phyloP scores from a whole-genome alignment of 1,140 invertebrate genomes.

The Zophobas morio region DNA sequence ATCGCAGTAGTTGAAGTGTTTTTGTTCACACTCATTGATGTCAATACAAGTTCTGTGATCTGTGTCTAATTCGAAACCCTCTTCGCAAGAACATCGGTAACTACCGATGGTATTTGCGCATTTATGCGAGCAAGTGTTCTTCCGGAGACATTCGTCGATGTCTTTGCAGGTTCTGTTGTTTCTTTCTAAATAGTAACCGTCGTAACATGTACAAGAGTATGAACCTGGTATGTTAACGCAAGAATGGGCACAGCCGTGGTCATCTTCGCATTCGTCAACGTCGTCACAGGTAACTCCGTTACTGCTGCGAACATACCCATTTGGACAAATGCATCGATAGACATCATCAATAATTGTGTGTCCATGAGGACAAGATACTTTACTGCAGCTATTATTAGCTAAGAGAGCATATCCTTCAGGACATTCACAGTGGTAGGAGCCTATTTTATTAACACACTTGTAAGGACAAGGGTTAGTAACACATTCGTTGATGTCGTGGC shows the following conservation, averaged over 20 bases:
- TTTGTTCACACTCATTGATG: constrained; percentile 77
- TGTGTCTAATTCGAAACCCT: constrained; percentile 66
- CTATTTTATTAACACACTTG: constrained; percentile 56
- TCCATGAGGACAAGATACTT: constrained; percentile 31
- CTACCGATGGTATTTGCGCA: constrained; percentile 78
- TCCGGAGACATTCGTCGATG: constrained; percentile 81
- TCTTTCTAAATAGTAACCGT: constrained; percentile 76
- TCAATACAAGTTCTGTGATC: constrained; percentile 73
- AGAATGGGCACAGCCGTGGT: constrained; percentile 54
- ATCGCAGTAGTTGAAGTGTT: constrained; percentile 64
- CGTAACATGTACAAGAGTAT: constrained; percentile 79
- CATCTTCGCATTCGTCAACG: constrained; percentile 80
- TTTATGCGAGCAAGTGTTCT: constrained; percentile 74
- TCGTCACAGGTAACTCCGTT: constrained; percentile 74
- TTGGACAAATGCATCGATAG: constrained; percentile 82
- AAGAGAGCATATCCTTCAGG: constrained; percentile 70
- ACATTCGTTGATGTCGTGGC: constrained; percentile 49
- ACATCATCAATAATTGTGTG: constrained; percentile 1
- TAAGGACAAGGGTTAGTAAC: constrained; percentile 57
- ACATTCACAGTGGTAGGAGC: constrained; percentile 66
- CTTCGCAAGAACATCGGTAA: constrained; percentile 75
- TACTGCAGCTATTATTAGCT: constrained; percentile 61
- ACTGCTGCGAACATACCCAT: constrained; percentile 75
- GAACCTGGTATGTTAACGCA: constrained; percentile 69
- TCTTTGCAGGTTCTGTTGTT: constrained; percentile 75